Evolutionary conservation across 1,140 invertebrate species (phyloP).

Genomic region (Ips typographus): DNA sequence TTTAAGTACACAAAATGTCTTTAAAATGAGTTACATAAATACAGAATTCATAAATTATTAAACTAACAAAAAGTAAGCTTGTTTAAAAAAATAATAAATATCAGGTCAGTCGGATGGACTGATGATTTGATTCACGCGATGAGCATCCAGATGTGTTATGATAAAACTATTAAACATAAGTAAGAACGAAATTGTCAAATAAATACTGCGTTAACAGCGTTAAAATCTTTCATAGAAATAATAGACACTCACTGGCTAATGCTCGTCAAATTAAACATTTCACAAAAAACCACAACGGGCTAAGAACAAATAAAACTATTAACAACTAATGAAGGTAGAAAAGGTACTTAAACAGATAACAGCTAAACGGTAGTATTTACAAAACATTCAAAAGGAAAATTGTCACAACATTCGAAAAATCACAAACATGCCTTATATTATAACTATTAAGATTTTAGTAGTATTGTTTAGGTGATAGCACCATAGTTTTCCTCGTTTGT

Average conservation of each 20-base stretch:
- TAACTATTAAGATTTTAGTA: no score
- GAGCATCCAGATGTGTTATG: no score
- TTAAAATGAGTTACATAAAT: slow-evolving; percentile 40
- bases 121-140: no score
- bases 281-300: no score
- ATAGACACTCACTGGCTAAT: neutral
- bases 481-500: slow-evolving; percentile 41
- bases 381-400: slow-evolving; percentile 15
- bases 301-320: neutral
- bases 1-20: slow-evolving; percentile 36
- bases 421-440: neutral
- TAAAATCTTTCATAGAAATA: neutral
- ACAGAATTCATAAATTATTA: slow-evolving; percentile 42
- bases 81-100: slow-evolving; percentile 13
- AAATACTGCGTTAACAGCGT: slow-evolving; percentile 8
- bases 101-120: slow-evolving; percentile 16
- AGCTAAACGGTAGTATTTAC: slow-evolving; percentile 25
- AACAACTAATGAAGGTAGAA: slow-evolving; percentile 34
- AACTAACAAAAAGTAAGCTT: slow-evolving; percentile 15
- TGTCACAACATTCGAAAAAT: neutral
- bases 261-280: no score
- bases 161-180: neutral
- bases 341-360: slow-evolving; percentile 44
- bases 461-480: slow-evolving; percentile 39
- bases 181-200: slow-evolving; percentile 1